These are phyloP conservation scores for Cotesia typhae DNA, from an alignment of 1,140 invertebrate genomes.

Conservation along the genomic window DNA sequence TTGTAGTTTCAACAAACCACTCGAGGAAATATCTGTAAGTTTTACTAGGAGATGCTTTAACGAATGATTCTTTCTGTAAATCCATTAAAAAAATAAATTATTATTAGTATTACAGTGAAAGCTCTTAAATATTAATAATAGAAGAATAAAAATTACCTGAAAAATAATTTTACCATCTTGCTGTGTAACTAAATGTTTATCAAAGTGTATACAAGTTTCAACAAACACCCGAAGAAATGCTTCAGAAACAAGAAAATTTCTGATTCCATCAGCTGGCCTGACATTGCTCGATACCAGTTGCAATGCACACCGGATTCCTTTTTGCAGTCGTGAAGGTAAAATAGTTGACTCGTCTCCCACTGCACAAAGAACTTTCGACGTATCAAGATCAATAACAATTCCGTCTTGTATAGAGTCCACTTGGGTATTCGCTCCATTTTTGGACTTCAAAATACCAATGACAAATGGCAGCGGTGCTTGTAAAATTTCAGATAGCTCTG, in stretches of 20 bases:
- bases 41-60: conserved; percentile 69
- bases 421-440: conserved; percentile 63
- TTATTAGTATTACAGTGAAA: conserved; percentile 10
- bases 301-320: conserved; percentile 70
- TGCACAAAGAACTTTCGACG: conserved; percentile 64
- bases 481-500: conserved; percentile 69
- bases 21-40: conserved; percentile 77
- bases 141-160: conserved; percentile 62
- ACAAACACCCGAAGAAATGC: conserved; percentile 75
- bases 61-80: conserved; percentile 65
- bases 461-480: conserved; percentile 80
- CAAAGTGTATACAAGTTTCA: conserved; percentile 71
- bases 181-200: conserved; percentile 64
- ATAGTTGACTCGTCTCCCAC: conserved; percentile 74
- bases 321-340: conserved; percentile 70
- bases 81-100: conserved; percentile 28
- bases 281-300: conserved; percentile 68
- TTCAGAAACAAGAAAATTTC: conserved; percentile 74
- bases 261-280: conserved; percentile 55
- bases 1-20: conserved; percentile 85
- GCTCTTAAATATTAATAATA: neutral
- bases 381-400: conserved; percentile 74
- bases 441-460: conserved; percentile 72
- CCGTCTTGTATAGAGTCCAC: conserved; percentile 64
- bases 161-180: conserved; percentile 66